Evolutionary conservation across 2,113 vertebrate species (phyloP), one percentile per base, ranked within the genome.

Genomic region (Lophotis ruficrista): DNA sequence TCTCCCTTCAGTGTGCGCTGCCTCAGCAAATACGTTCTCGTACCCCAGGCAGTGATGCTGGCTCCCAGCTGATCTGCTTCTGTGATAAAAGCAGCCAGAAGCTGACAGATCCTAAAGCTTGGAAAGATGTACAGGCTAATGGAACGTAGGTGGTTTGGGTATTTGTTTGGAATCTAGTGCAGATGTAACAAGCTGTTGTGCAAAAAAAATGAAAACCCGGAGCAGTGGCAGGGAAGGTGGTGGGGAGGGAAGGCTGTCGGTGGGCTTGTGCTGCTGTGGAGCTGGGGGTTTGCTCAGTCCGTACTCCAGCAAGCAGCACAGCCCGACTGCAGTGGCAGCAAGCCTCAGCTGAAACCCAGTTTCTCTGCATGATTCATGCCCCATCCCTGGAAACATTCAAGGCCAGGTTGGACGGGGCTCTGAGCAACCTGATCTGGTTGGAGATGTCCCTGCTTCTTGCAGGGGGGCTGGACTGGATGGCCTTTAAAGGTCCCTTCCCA

Each of bases 21-120:
- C 45, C 70, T 66, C 87, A 78, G 50, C 87, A 89, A 89, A 89
- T 43, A 37, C 41, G 0, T 90, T 82, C 61, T 17, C 47, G 22
- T 91, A 73, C 54, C 75, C 76, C 71, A 70, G 94, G 79, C 90
- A 94, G 64, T 5, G 1, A 20, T 66, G 69, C 83, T 89, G 80
- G 60, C 89, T 93, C 82, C 64, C 77, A 53, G 87, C 81, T 94
- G 91, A 81, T 92, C 72, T 87, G 81, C 64, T 71, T 81, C 83
- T 50, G 31, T 86, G 86, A 50, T 77, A 71, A 82, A 87, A 68
- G 60, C 90, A 96, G 56, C 43, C 85, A 93, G 92, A 90, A 92
- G 51, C 86, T 94, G 92, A 57, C 93, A 77, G 84, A 76, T 94
- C 86, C 69, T 68, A 43, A 57, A 87, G 72, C 72, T 84, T 90